Evolutionary conservation across 2,888 invertebrate species (phyloP).

Genomic region (Pristionchus entomophagus): DNA sequence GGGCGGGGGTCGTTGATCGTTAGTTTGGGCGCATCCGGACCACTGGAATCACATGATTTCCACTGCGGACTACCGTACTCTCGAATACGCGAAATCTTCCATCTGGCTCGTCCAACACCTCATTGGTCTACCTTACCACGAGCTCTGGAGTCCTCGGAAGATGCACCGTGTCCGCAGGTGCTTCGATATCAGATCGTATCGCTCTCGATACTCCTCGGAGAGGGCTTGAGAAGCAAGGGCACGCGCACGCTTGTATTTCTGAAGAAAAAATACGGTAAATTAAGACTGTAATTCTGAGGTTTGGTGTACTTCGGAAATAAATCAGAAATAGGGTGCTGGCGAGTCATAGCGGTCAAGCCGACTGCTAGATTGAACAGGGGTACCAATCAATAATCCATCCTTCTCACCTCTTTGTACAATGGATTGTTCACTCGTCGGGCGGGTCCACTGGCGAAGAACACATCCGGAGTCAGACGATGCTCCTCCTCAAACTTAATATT

Average conservation of each 20-base stretch:
- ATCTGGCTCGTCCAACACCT: neutral
- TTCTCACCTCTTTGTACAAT: neutral
- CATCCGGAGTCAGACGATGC: neutral
- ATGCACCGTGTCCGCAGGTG: neutral
- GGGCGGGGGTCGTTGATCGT: constrained; percentile 34
- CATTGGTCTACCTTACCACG: neutral
- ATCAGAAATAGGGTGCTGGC: too few relatives aligned
- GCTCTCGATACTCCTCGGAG: constrained; percentile 12
- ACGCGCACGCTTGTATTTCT: constrained; percentile 6
- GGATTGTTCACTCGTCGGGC: neutral
- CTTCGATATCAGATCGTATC: constrained; percentile 5
- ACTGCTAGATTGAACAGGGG: too few relatives aligned
- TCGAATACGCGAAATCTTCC: too few relatives aligned
- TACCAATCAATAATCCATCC: neutral
- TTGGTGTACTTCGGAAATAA: too few relatives aligned
- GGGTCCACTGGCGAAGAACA: constrained; percentile 37
- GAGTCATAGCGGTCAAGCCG: too few relatives aligned
- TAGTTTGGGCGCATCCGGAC: constrained; percentile 7
- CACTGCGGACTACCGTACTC: neutral
- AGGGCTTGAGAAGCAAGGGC: neutral
- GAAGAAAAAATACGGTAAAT: neutral
- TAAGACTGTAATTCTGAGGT: neutral
- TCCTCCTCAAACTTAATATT: neutral
- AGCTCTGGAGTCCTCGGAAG: constrained; percentile 28
- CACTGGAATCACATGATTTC: neutral